Percentiles rank a stretch among this genome's conserved stretches.
These are phyloP conservation scores for Ridgeia piscesae DNA, from an alignment of 1,140 invertebrate genomes.

Conservation along the genomic window DNA sequence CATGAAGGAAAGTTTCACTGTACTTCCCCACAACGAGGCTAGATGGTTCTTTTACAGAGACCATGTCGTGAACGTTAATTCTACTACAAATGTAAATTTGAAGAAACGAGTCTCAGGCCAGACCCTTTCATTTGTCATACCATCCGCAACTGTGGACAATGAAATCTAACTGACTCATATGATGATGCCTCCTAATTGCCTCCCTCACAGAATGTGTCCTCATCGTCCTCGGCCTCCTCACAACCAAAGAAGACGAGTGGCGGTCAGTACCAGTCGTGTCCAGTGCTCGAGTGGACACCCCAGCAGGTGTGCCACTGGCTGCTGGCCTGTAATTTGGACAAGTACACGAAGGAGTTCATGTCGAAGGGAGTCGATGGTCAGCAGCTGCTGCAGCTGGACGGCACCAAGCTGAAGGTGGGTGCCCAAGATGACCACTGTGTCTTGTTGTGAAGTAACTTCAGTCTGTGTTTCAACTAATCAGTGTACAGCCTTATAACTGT, in stretches of 20 bases:
- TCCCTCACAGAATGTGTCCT: neutral
- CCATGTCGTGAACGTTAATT: too few species aligned
- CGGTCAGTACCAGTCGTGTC: slow-evolving; percentile 46
- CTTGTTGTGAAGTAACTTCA: neutral
- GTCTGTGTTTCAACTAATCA: neutral
- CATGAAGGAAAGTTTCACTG: too few species aligned
- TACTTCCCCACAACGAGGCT: too few species aligned
- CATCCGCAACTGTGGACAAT: too few species aligned
- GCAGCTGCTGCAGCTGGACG: slow-evolving; percentile 78
- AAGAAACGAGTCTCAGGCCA: too few species aligned
- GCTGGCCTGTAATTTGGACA: slow-evolving; percentile 75
- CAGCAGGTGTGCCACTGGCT: slow-evolving; percentile 87
- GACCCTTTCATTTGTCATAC: too few species aligned
- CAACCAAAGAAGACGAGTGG: neutral
- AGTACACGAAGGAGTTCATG: slow-evolving; percentile 79
- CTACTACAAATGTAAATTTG: too few species aligned
- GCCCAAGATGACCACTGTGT: neutral
- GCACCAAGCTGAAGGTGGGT: slow-evolving; percentile 78
- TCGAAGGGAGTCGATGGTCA: slow-evolving; percentile 82
- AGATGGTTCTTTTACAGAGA: too few species aligned
- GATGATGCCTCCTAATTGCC: neutral
- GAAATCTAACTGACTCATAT: too few species aligned
- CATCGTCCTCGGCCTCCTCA: neutral
- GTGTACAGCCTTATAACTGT: too few species aligned
- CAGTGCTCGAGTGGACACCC: slow-evolving; percentile 71